Conservation (phyloP, 2,113 vertebrate genomes). For the Etia nguti region DNA sequence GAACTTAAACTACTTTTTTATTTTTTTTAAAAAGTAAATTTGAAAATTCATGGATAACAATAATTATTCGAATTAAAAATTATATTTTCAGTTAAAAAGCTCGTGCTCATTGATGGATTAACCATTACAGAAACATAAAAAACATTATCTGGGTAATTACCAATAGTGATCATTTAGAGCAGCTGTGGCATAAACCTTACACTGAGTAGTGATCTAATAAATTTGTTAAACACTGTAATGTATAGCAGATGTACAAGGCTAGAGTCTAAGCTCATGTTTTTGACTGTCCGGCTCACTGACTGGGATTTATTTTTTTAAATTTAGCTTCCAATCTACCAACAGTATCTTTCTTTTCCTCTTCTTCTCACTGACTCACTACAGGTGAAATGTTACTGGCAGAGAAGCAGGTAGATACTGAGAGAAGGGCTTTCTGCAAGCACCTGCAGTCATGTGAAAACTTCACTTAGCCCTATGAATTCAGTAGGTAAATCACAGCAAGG, state of each 20-base stretch:
- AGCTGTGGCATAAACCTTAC: neutral
- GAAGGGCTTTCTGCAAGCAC: neutral
- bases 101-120: neutral
- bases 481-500: neutral
- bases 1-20: neutral
- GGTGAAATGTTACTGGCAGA: neutral
- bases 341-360: neutral
- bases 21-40: neutral
- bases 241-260: neutral
- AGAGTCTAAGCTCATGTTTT: neutral
- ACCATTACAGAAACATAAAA: neutral
- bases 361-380: neutral
- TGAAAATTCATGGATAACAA: neutral
- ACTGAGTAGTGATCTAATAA: neutral
- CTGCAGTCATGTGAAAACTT: neutral
- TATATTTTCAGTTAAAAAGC: neutral
- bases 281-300: neutral
- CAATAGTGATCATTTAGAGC: neutral
- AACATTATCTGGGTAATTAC: neutral
- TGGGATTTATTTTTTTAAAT: neutral
- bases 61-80: neutral
- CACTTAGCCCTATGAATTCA: neutral
- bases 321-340: neutral
- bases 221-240: neutral
- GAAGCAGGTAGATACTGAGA: neutral